These are phyloP conservation scores for Hirtodrosophila alboralis DNA, from an alignment of 2,888 invertebrate genomes.

Conservation along the genomic window DNA sequence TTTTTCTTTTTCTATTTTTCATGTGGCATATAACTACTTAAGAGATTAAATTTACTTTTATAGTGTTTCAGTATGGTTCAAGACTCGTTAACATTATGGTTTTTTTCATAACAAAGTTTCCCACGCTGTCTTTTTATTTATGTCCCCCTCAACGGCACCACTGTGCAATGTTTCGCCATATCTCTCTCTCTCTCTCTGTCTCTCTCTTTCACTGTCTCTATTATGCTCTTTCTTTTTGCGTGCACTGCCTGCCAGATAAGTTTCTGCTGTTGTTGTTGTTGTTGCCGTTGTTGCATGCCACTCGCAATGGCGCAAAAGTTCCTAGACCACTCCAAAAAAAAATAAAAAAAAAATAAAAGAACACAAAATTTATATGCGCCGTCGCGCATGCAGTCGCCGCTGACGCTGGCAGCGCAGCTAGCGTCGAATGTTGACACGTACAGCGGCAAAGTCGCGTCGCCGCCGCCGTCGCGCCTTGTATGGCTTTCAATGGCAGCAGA, in stretches of 20 bases:
- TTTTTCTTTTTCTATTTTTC: no score
- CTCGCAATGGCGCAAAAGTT: constrained; percentile 77
- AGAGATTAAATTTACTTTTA: constrained; percentile 21
- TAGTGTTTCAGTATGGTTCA: constrained; percentile 9
- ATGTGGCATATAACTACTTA: background rate
- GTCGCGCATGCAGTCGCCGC: constrained; percentile 71
- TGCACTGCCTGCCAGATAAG: constrained; percentile 61
- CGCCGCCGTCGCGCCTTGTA: constrained; percentile 72
- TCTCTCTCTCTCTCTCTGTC: constrained; percentile 4
- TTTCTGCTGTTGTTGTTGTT: constrained; percentile 47
- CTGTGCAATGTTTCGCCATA: constrained; percentile 51
- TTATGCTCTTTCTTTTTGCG: constrained; percentile 16
- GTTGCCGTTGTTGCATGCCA: constrained; percentile 76
- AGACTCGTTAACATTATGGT: constrained; percentile 26
- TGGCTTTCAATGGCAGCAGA: constrained; percentile 79
- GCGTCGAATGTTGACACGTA: constrained; percentile 78
- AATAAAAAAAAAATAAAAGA: constrained; percentile 55
- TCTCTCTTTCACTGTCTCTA: constrained; percentile 1
- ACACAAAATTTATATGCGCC: constrained; percentile 79
- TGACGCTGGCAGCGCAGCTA: constrained; percentile 41
- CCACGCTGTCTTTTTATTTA: constrained; percentile 46
- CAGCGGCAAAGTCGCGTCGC: constrained; percentile 28
- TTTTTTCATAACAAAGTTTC: constrained; percentile 29
- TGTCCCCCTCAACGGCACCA: constrained; percentile 43
- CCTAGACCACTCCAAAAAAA: constrained; percentile 72